These are phyloP conservation scores for Ptilorrhoa leucosticta DNA, from an alignment of 2,113 vertebrate species.

Conservation along the genomic window DNA sequence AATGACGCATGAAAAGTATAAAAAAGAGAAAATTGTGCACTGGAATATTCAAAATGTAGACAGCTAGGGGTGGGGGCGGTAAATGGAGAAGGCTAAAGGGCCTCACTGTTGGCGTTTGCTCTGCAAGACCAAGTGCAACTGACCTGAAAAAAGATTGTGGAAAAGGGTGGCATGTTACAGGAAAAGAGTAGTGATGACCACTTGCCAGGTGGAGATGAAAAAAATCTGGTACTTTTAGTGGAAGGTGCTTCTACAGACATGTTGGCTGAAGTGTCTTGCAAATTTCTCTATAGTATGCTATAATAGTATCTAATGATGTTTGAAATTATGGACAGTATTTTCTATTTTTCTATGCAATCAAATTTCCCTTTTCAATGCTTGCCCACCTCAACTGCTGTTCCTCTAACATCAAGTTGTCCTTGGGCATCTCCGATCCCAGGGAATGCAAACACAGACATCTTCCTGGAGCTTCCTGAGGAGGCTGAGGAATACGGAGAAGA, in stretches of 20 bases:
- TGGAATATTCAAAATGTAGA: neutral
- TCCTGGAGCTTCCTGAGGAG: neutral
- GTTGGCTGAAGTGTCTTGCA: neutral
- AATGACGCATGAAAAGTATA: neutral
- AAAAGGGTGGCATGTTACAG: neutral
- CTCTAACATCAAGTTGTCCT: neutral
- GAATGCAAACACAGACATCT: neutral
- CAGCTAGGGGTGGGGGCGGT: neutral
- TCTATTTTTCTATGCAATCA: neutral
- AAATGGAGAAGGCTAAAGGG: neutral
- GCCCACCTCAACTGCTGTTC: neutral
- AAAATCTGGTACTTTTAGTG: neutral
- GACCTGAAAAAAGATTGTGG: neutral
- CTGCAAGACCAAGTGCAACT: neutral
- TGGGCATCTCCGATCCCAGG: rapidly evolving
- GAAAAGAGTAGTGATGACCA: neutral
- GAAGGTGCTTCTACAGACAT: neutral
- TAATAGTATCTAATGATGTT: neutral
- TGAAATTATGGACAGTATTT: neutral
- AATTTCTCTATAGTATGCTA: neutral
- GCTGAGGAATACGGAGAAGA: neutral
- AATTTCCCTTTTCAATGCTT: neutral
- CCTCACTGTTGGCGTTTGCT: neutral
- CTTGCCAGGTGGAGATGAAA: neutral
- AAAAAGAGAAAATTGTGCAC: neutral